Evolutionary conservation across 2,888 invertebrate species (phyloP), one percentile per base, ranked within the genome.

Genomic region (Odiellus spinosus): DNA sequence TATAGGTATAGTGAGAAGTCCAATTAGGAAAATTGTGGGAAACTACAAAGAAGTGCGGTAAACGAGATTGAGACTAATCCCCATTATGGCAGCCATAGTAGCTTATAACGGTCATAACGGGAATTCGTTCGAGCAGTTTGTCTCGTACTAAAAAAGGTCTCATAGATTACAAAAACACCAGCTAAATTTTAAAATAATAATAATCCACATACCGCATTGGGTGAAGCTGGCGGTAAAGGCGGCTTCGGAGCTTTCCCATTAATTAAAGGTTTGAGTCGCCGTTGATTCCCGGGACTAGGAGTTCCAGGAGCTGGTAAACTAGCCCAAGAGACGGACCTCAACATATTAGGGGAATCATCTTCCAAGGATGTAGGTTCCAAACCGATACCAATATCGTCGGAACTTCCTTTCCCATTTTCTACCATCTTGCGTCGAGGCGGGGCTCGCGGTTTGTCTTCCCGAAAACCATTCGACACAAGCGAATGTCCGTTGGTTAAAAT

Each of bases 241-340:
- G 47, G 47, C 15, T 47, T 47, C 20, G 19, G 44, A 18, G 19
- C 32, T 38, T 11, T 34, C 8, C 26, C 26, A 8, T 26, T 26
- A 8, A 26, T 15, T 18, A 15, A 20, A 35, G 36, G 15, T 17
- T 12, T 6, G n/a, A 21, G 15, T 48, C 32, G 15, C 17, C 15
- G 14, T 35, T 33, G 10, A 14, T n/a, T 20, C 11, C 17, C 39
- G 15, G 18, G 15, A 20, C 20, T 8, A 26, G 17, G 2, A 33
- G 40, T 18, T 15, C 17, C 47, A 32, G 44, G 10, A 2, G 50
- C 52, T 2, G 42, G 35, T 8, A 52, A 45, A 17, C 44, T 50
- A 4, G 45, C 44, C 47, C 50, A 52, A 5, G 52, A 52, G 3
- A 46, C 42, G 0, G 52, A 52, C 18, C 52, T 36, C 12, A 42